Base-by-base conservation (phyloP, 2,113 vertebrate species). In the Istiophorus platypterus region DNA sequence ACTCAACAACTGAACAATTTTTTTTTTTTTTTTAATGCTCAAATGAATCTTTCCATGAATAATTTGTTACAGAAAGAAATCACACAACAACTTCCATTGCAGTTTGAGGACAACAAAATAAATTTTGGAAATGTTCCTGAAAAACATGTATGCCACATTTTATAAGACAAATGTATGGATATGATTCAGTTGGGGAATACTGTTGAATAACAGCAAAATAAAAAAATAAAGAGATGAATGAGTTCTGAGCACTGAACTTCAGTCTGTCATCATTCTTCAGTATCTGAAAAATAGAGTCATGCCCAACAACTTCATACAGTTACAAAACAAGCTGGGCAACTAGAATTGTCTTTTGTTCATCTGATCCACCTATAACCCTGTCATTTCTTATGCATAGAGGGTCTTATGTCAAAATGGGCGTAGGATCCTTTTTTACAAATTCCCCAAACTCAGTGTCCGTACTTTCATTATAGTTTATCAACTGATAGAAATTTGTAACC, bases 311-410 rank as follows among this genome's bases (percentile, higher is more conserved):
- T 73, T 76, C 47, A 56, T 15, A 69, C 63, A 72, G 74, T 72
- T 79, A 57, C 66, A 73, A 76, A 87, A 87, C 51, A 70, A 68
- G 72, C 78, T 77, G 31, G 31, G 63, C 42, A 79, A 41, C 79
- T 41, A 26, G 61, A 81, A 49, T 73, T 85, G 71, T 20, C 42
- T 80, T 70, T 41, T 47, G 47, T 57, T 81, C 22, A 31, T 67
- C 14, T 70, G 15, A 42, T 42, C 20, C n/a, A 58, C 58, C 14
- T 63, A 72, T 78, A 39, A 52, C 26, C 29, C 13, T 61, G 58
- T 45, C 80, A 8, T 76, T 80, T 37, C n/a, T 73, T 66, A 41
- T 66, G 34, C 56, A 49, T 18, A 29, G 51, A 67, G 24, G 47
- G 26, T 79, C 13, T 65, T 42, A 15, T 26, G 13, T 20, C 31